Conservation (phyloP, 1,140 invertebrate genomes). For the Drosophila rhopaloa region DNA sequence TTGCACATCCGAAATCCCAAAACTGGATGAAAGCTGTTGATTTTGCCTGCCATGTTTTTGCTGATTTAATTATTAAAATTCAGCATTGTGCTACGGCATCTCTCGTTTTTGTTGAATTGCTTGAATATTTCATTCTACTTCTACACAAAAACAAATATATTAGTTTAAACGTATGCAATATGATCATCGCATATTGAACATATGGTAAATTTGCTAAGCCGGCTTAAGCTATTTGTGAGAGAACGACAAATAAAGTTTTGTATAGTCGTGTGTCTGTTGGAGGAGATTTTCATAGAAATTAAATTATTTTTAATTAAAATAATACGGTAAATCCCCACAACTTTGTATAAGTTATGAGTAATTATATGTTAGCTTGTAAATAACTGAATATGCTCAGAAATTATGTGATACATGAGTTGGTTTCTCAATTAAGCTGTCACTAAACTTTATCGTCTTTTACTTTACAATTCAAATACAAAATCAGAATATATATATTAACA, state of each 20-base stretch:
- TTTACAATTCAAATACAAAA: too few relatives aligned
- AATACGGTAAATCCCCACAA: too few relatives aligned
- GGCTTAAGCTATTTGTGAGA: not conserved
- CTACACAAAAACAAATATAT: constrained; percentile 4
- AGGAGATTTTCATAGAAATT: too few relatives aligned
- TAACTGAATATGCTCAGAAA: too few relatives aligned
- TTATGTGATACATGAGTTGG: too few relatives aligned
- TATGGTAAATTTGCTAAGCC: not conserved
- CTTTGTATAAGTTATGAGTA: too few relatives aligned
- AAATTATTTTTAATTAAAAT: too few relatives aligned
- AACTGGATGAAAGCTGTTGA: constrained; percentile 40
- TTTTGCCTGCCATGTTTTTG: constrained; percentile 57
- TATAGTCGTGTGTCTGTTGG: too few relatives aligned
- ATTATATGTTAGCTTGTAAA: too few relatives aligned
- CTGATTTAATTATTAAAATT: constrained; percentile 72
- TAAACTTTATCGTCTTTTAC: too few relatives aligned
- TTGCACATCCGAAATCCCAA: constrained; percentile 24
- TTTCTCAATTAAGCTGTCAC: too few relatives aligned
- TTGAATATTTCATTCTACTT: constrained; percentile 59
- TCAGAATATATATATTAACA: too few relatives aligned
- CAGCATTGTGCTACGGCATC: constrained; percentile 20
- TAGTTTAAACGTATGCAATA: not conserved
- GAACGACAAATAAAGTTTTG: not conserved
- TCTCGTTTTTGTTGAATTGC: constrained; percentile 54
- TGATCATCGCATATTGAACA: not conserved